Conservation (phyloP, 2,888 invertebrate species). For the Apamea sordens region DNA sequence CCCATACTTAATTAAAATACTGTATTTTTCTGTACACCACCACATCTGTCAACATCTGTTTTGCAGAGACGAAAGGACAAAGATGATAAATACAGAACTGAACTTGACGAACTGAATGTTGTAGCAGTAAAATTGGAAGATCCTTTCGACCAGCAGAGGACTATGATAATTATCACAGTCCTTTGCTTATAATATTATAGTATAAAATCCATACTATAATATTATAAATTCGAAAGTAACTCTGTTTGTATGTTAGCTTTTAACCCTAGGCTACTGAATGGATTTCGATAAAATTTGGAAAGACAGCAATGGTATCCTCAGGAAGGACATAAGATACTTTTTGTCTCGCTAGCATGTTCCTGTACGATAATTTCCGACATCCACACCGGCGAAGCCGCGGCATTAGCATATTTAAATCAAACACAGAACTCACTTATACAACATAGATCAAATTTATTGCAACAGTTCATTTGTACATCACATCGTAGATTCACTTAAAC, state of each 20-base stretch:
- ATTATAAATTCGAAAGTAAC: not conserved
- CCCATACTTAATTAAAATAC: too few species aligned
- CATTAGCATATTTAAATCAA: slow-evolving; percentile 3
- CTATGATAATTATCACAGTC: too few species aligned
- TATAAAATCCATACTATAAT: not conserved
- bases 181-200: too few species aligned
- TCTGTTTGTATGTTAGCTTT: not conserved
- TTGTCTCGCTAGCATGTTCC: not conserved
- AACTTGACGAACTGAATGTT: not conserved
- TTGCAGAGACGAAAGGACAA: too few species aligned
- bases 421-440: slow-evolving; percentile 34
- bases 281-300: not conserved
- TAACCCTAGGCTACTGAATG: not conserved
- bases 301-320: not conserved
- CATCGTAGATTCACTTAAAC: slow-evolving; percentile 30
- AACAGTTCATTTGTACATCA: slow-evolving; percentile 50
- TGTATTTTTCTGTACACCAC: too few species aligned
- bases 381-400: not conserved
- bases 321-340: not conserved
- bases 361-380: not conserved
- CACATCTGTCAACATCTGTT: too few species aligned
- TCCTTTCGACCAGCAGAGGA: not conserved
- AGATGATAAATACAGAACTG: not conserved
- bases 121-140: too few species aligned
- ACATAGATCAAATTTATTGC: slow-evolving; percentile 57